A percentile compares a stretch with the other conserved stretches of the same genome.
phyloP scores from a whole-genome alignment of 2,888 invertebrate genomes.

The Campoletis raptor region DNA sequence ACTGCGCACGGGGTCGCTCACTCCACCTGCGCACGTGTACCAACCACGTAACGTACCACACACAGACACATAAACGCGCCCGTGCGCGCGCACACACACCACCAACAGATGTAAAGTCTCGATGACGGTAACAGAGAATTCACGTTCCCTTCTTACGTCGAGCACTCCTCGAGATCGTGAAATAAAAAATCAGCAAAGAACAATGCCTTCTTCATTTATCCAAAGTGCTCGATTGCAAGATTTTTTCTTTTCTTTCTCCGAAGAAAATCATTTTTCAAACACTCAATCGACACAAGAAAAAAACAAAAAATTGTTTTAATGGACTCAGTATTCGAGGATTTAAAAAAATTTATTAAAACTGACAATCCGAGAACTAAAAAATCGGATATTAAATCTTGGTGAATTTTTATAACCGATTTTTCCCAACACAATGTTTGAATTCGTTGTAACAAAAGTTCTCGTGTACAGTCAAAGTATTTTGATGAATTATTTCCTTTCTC shows the following conservation, averaged over 20 bases:
- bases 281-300: too few species aligned
- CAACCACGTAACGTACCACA: conserved; percentile 72
- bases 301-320: too few species aligned
- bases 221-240: conserved; percentile 10
- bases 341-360: too few species aligned
- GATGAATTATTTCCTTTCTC: neutral
- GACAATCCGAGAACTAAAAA: too few species aligned
- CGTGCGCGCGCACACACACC: conserved; percentile 23
- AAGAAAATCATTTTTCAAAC: neutral
- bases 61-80: neutral
- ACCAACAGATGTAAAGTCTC: conserved; percentile 5
- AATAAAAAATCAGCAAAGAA: conserved; percentile 1
- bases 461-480: neutral
- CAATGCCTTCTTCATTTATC: conserved; percentile 29
- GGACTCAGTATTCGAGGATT: too few species aligned
- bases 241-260: neutral
- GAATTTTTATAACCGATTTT: neutral
- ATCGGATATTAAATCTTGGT: neutral
- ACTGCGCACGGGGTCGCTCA: conserved; percentile 71
- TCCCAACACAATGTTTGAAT: neutral
- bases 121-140: conserved; percentile 19
- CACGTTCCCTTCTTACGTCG: neutral
- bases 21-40: conserved; percentile 80
- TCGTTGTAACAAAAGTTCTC: neutral
- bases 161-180: conserved; percentile 19